A percentile compares a stretch with the other conserved stretches of the same genome.
Conservation (phyloP, 2,113 vertebrate species). For the Nerophis lumbriciformis region DNA sequence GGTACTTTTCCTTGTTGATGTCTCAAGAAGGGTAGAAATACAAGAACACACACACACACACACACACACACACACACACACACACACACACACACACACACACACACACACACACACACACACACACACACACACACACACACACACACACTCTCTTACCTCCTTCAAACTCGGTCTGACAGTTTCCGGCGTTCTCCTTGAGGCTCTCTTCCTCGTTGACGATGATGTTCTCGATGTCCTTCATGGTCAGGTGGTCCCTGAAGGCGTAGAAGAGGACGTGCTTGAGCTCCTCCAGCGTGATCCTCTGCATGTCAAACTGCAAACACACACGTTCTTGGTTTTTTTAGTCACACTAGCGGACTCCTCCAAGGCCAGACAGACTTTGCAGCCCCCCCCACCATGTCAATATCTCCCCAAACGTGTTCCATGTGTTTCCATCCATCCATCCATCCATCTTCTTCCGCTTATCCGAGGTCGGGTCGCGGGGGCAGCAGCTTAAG, state of each 20-base stretch:
- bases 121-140: not conserved
- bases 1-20: too few species aligned
- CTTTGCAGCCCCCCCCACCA: too few species aligned
- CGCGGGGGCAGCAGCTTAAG: too few species aligned
- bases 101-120: too few species aligned
- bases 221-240: constrained; percentile 99
- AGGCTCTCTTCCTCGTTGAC: constrained; percentile 97
- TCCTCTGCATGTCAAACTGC: constrained; percentile 98
- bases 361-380: too few species aligned
- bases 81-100: too few species aligned
- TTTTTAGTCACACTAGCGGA: too few species aligned
- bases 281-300: constrained; percentile 96
- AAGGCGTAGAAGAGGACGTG: constrained; percentile 98
- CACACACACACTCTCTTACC: constrained; percentile 43
- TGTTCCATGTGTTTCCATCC: too few species aligned
- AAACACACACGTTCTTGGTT: not conserved
- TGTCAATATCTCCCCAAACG: too few species aligned
- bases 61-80: not conserved
- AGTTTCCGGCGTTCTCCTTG: constrained; percentile 93
- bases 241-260: constrained; percentile 97
- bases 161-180: constrained; percentile 95
- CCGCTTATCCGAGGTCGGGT: too few species aligned
- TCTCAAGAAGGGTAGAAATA: too few species aligned
- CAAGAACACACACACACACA: not conserved
- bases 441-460: too few species aligned